Evolutionary conservation across 2,888 invertebrate genomes (phyloP), one percentile per base, ranked within the genome.

Genomic region (Folsomia candida): DNA sequence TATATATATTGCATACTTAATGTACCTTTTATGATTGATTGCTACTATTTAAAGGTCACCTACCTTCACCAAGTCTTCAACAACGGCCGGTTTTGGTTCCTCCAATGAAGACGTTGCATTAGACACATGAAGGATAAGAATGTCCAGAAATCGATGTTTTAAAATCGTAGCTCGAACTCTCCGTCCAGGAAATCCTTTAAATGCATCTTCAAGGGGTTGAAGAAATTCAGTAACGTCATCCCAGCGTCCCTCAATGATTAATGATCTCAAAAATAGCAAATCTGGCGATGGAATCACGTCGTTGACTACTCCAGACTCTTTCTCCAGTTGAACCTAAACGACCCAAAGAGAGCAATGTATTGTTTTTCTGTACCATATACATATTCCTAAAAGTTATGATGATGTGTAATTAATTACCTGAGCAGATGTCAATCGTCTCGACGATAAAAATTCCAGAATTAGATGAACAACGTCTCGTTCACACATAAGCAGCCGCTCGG

Each of bases 161-260:
- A 78, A 69, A 58, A 80, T 77, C 1, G 78, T 78, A 1, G 76
- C 73, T 22, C 76, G 70, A 14, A 80, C 79, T 68, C 78, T 78
- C 67, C 76, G 78, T 26, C 79, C 79, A 3, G 79, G 79, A 68
- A 80, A 80, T 6, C 76, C 71, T 25, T 78, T 57, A 67, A 77
- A 78, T 14, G 79, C 79, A 63, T 80, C 89, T 82, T 92, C 91
- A 67, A 97, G 86, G 0, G 97, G 97, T 85, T 97, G 94, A 72
- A 97, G 92, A 84, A 97, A 97, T 83, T 97, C 96, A 72, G 96
- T 85, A 0, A 94, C 96, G 83, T 97, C 96, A 84, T 97, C 97
- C 97, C 97, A 97, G 84, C 97, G 95, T 22, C 97, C 97, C 83
- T 97, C 97, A 68, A 97, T 88, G 79, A 97, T 95, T 67, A 97